A percentile compares a stretch with the other conserved stretches of the same genome.
phyloP scores from a whole-genome alignment of 2,113 vertebrate genomes.

The Sorex fumeus region DNA sequence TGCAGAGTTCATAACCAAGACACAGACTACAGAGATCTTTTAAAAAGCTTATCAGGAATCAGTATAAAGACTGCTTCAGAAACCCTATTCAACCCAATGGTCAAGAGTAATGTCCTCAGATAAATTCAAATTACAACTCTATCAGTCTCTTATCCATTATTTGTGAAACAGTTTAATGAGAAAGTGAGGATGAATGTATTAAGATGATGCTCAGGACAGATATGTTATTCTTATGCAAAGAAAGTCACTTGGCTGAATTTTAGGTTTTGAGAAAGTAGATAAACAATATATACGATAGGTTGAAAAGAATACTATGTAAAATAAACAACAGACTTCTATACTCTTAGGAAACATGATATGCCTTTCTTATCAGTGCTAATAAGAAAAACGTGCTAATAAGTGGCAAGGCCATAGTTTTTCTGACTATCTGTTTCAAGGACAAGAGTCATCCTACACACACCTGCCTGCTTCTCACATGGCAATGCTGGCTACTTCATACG shows the following conservation, averaged over 20 bases:
- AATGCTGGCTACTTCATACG: background rate
- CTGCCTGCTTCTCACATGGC: background rate
- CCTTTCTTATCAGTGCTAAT: background rate
- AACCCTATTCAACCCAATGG: background rate
- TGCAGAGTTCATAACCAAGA: slow-evolving; percentile 1
- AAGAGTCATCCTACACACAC: background rate
- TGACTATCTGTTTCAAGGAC: background rate
- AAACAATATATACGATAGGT: slow-evolving; percentile 3
- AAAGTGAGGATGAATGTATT: background rate
- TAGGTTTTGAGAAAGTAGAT: background rate
- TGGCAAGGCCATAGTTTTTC: background rate
- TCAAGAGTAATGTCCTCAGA: background rate
- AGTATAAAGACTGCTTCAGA: background rate
- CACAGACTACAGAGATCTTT: background rate
- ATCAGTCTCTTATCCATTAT: background rate
- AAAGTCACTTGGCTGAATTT: background rate
- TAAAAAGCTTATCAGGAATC: background rate
- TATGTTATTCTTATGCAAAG: background rate
- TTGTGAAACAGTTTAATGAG: background rate
- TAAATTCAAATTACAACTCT: background rate
- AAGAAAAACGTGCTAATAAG: background rate
- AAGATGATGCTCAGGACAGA: background rate
- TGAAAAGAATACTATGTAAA: slow-evolving; percentile 23
- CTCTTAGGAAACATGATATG: background rate
- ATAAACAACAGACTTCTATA: background rate